A percentile compares a stretch with the other conserved stretches of the same genome.
phyloP scores from a whole-genome alignment of 2,888 invertebrate genomes.

The Melitaea athalia region DNA sequence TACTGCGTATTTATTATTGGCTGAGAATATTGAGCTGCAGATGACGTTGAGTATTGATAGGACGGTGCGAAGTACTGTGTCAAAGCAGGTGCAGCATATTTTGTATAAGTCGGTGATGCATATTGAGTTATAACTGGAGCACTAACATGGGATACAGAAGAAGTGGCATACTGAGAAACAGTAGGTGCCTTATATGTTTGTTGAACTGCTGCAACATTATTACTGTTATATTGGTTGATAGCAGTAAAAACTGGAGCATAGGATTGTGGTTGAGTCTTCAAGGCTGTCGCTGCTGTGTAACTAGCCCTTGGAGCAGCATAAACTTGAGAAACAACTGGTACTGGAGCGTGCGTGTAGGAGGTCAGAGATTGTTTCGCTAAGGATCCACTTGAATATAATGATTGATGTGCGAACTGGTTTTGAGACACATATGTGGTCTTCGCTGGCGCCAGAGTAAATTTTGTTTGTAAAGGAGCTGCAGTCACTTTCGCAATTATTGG shows the following conservation, averaged over 20 bases:
- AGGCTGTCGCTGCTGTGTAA: conserved; percentile 65
- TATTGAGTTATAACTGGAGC: conserved; percentile 45
- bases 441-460: conserved; percentile 61
- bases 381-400: conserved; percentile 56
- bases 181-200: conserved; percentile 44
- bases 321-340: conserved; percentile 77
- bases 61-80: conserved; percentile 39
- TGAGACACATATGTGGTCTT: conserved; percentile 62
- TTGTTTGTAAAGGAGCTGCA: conserved; percentile 71
- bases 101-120: conserved; percentile 45
- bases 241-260: conserved; percentile 43
- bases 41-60: conserved; percentile 40
- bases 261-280: conserved; percentile 53
- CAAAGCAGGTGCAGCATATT: conserved; percentile 42
- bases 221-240: conserved; percentile 39
- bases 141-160: conserved; percentile 45
- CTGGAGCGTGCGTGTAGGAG: conserved; percentile 63
- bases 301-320: conserved; percentile 64
- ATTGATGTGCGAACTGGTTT: conserved; percentile 62
- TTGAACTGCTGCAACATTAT: conserved; percentile 38
- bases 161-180: conserved; percentile 39
- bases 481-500: conserved; percentile 78
- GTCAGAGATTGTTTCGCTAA: conserved; percentile 72
- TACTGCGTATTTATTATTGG: conserved; percentile 46
- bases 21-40: conserved; percentile 44